Base-by-base conservation (phyloP, 2,888 invertebrate genomes). In the Geophilus truncorum region DNA sequence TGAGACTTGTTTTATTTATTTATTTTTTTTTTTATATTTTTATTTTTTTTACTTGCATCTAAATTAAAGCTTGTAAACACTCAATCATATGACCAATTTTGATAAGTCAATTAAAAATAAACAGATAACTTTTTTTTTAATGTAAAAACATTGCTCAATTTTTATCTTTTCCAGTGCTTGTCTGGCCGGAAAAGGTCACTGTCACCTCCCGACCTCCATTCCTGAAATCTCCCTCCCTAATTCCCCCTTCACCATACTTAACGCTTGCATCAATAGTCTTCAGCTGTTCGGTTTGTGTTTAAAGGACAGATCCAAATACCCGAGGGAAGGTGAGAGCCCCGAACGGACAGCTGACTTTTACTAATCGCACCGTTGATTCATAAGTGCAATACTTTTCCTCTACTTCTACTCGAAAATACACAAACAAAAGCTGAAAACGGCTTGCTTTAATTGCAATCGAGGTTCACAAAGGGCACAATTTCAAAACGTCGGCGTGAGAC, bases 141-240 rank as follows among this genome's bases (percentile, higher is more conserved):
- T 21, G 21, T 23, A 12, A 28, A 70, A 28, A 70, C 15, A 25
- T 70, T 70, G 70, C 70, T 28, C 23, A 70, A 70, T 70, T 70
- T 62, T 70, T 40, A 51, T 51, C 51, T 51, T 18, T n/a, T 51
- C 6, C 57, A 70, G 15, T 25, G 28, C 25, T 25, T 28, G 70
- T 70, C 70, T 70, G 70, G 70, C 70, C 70, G 70, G 70, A 70
- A 70, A 70, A 70, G 70, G 70, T 70, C 70, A 70, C 25, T 70
- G 70, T 70, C 70, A 70, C 70, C 70, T 70, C 70, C 70, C 70
- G 10, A 28, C 70, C 28, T 28, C 70, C 70, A 70, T 70, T 70
- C 70, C 70, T 70, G 9, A 12, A 28, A 28, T 70, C 70, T 70
- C 70, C 70, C 70, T 70, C 28, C 70, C 57, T 28, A 15, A 51